Percentiles rank a stretch among this genome's conserved stretches.
Conservation (phyloP, 1,140 invertebrate species). For the Nebria ingens region DNA sequence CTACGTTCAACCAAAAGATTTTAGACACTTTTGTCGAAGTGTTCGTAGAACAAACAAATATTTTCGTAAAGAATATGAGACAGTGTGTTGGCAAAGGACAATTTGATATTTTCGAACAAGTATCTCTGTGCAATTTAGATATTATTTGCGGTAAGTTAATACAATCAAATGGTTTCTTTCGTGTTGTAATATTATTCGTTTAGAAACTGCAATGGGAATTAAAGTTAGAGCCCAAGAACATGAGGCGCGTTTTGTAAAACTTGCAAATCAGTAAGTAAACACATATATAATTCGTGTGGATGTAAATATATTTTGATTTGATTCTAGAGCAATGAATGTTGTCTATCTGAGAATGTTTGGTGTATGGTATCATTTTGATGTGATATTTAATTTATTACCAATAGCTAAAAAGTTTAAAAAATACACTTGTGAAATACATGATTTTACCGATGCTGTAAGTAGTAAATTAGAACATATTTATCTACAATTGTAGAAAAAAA, state of each 20-base stretch:
- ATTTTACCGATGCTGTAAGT: neutral
- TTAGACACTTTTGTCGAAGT: conserved; percentile 21
- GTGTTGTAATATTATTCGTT: conserved; percentile 1
- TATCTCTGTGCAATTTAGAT: conserved; percentile 14
- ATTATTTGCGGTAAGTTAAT: conserved; percentile 17
- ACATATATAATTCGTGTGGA: conserved; percentile 1
- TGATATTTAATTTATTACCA: conserved; percentile 11
- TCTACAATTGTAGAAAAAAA: no score
- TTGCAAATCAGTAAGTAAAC: conserved; percentile 11
- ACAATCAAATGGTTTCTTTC: neutral
- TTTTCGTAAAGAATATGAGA: conserved; percentile 19
- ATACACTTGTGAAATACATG: conserved; percentile 1
- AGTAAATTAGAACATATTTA: no score
- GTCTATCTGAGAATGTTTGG: conserved; percentile 9
- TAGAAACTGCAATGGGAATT: conserved; percentile 17
- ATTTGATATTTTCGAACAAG: conserved; percentile 16
- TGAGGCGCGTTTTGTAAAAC: conserved; percentile 11
- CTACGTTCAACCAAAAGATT: conserved; percentile 20
- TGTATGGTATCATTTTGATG: conserved; percentile 12
- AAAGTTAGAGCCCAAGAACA: conserved; percentile 13
- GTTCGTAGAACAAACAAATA: conserved; percentile 17
- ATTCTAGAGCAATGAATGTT: conserved; percentile 11
- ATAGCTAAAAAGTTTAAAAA: neutral
- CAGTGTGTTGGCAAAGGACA: conserved; percentile 7
- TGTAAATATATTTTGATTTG: neutral